Evolutionary conservation across 1,140 invertebrate genomes (phyloP), one percentile per base, ranked within the genome.

Genomic region (Mamestra configurata): DNA sequence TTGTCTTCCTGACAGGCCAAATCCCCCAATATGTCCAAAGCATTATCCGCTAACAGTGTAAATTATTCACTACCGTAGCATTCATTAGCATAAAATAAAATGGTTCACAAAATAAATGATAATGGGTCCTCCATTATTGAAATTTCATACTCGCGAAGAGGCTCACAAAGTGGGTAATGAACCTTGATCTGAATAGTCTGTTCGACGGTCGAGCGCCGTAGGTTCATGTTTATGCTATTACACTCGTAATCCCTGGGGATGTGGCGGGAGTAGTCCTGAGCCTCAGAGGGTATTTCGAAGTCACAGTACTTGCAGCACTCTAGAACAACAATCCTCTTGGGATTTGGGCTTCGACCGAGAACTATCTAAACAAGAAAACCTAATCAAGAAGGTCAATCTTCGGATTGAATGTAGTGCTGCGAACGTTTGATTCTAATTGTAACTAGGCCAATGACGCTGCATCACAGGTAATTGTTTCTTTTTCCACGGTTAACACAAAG

Each of bases 21-120:
- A 76, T 64, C 55, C 53, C 15, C 57, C 53, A 64, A 61, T 76
- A 76, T 64, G 40, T 64, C 43, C 57, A 49, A 35, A 76, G 57
- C 18, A 49, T 76, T 49, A 64, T 61, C 73, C 22, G 13, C 24
- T 61, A 31, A 76, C 20, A 49, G 57, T 46, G 24, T 61, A 76
- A 64, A 76, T 64, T 61, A 76, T 61, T 64, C 55, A 73, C 51
- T 73, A 57, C 71, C 35, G 57, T 64, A n/a, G 24, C 57, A 31
- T 64, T 76, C 57, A 76, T 76, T 51, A 76, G 40, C 73, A 76
- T 76, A 76, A 76, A 76, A 76, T 76, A 64, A 76, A 76, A 76
- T 76, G 73, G 73, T 31, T 64, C 40, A 64, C 35, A 76, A 76
- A 76, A 76, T 64, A 76, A 76, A 76, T 43, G 61, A 68, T 70